Evolutionary conservation across 2,797 vertebrate genomes (phyloP).

Genomic region (Selene dorsalis): DNA sequence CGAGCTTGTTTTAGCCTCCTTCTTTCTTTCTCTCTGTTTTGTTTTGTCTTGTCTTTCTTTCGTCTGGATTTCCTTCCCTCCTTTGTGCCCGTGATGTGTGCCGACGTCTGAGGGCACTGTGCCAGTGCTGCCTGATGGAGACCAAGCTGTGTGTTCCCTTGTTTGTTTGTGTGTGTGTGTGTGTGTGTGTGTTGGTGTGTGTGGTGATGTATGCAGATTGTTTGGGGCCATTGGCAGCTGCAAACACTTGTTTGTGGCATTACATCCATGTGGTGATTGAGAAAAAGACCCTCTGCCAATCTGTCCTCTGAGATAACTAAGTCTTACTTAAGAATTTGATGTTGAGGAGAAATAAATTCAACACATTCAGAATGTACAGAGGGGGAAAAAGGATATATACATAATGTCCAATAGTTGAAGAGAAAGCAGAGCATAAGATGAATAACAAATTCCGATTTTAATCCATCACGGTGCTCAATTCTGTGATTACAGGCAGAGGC

Average conservation of each 20-base stretch:
- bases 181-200: constrained; percentile 17
- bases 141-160: constrained; percentile 55
- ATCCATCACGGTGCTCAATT: background rate
- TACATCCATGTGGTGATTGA: constrained; percentile 61
- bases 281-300: constrained; percentile 16
- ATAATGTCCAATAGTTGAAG: constrained; percentile 11
- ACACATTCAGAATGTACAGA: background rate
- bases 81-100: constrained; percentile 78
- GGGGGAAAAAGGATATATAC: background rate
- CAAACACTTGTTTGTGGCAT: constrained; percentile 76
- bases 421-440: background rate
- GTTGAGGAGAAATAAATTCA: background rate
- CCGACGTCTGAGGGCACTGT: constrained; percentile 70
- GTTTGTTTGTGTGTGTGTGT: constrained; percentile 35
- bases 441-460: background rate
- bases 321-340: constrained; percentile 4
- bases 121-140: constrained; percentile 71
- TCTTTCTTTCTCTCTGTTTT: constrained; percentile 20
- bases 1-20: constrained; percentile 38
- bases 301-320: constrained; percentile 7
- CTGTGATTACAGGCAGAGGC: background rate
- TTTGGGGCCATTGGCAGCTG: constrained; percentile 82
- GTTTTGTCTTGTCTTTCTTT: constrained; percentile 40
- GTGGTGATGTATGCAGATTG: constrained; percentile 76
- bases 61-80: constrained; percentile 60